A percentile compares a stretch with the other conserved stretches of the same genome.
phyloP scores from a whole-genome alignment of 1,140 invertebrate genomes.

The Sweltsa coloradensis region DNA sequence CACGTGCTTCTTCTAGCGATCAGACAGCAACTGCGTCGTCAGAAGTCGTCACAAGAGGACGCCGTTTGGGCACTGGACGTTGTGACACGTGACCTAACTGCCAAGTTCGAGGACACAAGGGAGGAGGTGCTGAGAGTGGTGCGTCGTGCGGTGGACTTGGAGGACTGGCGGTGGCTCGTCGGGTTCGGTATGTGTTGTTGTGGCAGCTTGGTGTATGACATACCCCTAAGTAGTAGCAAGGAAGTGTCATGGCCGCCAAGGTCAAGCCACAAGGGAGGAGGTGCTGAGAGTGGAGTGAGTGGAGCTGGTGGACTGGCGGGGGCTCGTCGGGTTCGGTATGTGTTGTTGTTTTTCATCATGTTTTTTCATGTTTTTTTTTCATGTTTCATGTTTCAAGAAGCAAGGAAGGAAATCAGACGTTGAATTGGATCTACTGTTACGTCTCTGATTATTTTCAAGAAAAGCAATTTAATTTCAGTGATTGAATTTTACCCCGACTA shows the following conservation, averaged over 20 bases:
- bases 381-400: no score
- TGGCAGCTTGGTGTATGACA: no score
- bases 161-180: constrained; percentile 28
- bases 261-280: constrained; percentile 26
- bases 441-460: no score
- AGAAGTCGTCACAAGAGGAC: constrained; percentile 28
- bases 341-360: no score
- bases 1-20: constrained; percentile 24
- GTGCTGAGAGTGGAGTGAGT: constrained; percentile 23
- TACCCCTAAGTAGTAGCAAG: no score
- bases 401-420: no score
- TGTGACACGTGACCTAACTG: constrained; percentile 25
- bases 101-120: constrained; percentile 27
- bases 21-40: constrained; percentile 28
- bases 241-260: constrained; percentile 27
- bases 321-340: constrained; percentile 18
- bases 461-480: no score
- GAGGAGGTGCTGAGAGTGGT: constrained; percentile 22
- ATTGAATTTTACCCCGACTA: no score
- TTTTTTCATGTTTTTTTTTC: no score
- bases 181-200: constrained; percentile 8
- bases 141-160: constrained; percentile 26
- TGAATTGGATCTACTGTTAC: no score
- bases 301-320: constrained; percentile 28
- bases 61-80: constrained; percentile 28